Conservation (phyloP, 1,140 invertebrate species). For the Hylaeus volcanicus region DNA sequence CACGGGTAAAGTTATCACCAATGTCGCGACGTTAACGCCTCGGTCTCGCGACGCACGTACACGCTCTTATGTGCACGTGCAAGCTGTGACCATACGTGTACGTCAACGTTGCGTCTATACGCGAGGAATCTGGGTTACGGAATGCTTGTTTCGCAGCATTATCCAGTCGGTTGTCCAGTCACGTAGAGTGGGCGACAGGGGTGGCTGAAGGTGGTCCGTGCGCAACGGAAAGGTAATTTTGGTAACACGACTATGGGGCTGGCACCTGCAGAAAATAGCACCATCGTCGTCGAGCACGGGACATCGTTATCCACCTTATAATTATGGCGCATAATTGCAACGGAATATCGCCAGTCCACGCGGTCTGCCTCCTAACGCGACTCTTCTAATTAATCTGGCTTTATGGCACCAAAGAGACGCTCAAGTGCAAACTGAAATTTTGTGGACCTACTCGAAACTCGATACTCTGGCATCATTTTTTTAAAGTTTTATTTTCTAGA, state of each 20-base stretch:
- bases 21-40: slow-evolving; percentile 35
- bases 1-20: slow-evolving; percentile 20
- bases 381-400: slow-evolving; percentile 26
- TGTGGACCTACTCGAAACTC: too few species aligned
- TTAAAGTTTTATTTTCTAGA: neutral
- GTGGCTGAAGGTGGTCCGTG: slow-evolving; percentile 38
- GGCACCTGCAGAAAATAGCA: slow-evolving; percentile 53
- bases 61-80: slow-evolving; percentile 11
- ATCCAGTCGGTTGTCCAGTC: slow-evolving; percentile 55
- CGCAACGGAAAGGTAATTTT: slow-evolving; percentile 50
- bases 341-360: slow-evolving; percentile 33
- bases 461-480: neutral
- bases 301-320: slow-evolving; percentile 57
- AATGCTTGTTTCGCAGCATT: slow-evolving; percentile 51
- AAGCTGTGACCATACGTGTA: neutral
- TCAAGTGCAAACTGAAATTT: neutral
- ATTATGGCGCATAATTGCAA: slow-evolving; percentile 50
- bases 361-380: neutral
- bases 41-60: slow-evolving; percentile 8
- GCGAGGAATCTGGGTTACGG: slow-evolving; percentile 53
- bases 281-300: slow-evolving; percentile 8
- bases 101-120: slow-evolving; percentile 1
- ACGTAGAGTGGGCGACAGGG: slow-evolving; percentile 46
- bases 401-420: neutral
- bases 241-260: neutral